Percentiles rank a stretch among this genome's conserved stretches.
Evolutionary conservation across 2,888 invertebrate species (phyloP).

Genomic region (Ptilodon capucinus): DNA sequence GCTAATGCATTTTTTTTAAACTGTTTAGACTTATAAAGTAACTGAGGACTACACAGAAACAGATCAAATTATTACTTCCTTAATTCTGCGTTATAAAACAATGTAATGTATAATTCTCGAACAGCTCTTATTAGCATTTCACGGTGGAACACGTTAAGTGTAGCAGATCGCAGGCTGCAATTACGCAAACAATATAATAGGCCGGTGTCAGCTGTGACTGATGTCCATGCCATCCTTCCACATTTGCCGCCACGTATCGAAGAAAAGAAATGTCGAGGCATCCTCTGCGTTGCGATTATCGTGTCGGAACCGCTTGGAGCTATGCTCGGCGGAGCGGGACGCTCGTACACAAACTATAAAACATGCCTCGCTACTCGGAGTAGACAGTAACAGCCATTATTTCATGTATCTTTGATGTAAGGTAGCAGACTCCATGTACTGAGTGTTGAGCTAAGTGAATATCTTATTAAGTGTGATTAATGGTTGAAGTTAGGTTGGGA

Average conservation of each 20-base stretch:
- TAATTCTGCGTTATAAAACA: no score
- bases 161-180: slow-evolving; percentile 55
- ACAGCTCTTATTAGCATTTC: slow-evolving; percentile 66
- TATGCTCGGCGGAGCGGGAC: slow-evolving; percentile 43
- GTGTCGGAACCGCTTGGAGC: slow-evolving; percentile 56
- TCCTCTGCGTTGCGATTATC: slow-evolving; percentile 59
- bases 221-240: slow-evolving; percentile 50
- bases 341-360: slow-evolving; percentile 41
- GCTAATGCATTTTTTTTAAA: no score
- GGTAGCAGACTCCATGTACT: slow-evolving; percentile 19
- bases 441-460: slow-evolving; percentile 15
- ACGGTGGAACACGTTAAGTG: slow-evolving; percentile 49
- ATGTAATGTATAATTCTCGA: no score
- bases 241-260: slow-evolving; percentile 57
- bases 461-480: slow-evolving; percentile 1
- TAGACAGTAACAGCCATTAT: slow-evolving; percentile 49
- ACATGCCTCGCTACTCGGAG: slow-evolving; percentile 43
- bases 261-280: slow-evolving; percentile 64
- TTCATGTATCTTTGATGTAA: slow-evolving; percentile 33
- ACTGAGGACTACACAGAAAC: no score
- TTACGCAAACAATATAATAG: slow-evolving; percentile 77
- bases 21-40: no score
- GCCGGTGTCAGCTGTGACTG: slow-evolving; percentile 54
- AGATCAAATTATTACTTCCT: no score
- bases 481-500: no score